A percentile compares a stretch with the other conserved stretches of the same genome.
phyloP scores from a whole-genome alignment of 92 coral and sea anemone species.

The Paramuricea clavata region DNA sequence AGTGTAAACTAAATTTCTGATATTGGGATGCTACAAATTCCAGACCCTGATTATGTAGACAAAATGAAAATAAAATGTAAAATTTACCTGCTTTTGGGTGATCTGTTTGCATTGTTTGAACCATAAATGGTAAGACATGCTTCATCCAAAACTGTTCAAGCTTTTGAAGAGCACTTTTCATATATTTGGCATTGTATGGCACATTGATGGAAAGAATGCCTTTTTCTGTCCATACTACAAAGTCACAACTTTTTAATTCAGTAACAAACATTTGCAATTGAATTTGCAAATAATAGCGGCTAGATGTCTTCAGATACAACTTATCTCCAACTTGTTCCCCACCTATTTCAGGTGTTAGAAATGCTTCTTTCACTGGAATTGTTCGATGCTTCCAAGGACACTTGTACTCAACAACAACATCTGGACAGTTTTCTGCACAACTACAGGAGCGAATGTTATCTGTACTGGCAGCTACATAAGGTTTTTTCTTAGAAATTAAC shows the following conservation, averaged over 20 bases:
- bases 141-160: slow-evolving; percentile 7
- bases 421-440: slow-evolving; percentile 66
- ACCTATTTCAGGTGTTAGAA: slow-evolving; percentile 7
- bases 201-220: neutral
- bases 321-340: neutral
- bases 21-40: too few species aligned
- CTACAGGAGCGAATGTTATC: slow-evolving; percentile 71
- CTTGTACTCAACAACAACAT: too few species aligned
- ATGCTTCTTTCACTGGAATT: neutral
- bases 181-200: neutral
- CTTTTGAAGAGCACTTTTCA: neutral
- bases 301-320: neutral
- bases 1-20: too few species aligned
- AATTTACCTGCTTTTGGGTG: neutral
- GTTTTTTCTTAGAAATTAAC: slow-evolving; percentile 69
- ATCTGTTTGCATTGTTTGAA: neutral
- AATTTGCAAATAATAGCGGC: too few species aligned
- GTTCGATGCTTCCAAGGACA: slow-evolving; percentile 49
- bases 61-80: neutral
- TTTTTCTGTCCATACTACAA: neutral
- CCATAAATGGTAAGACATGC: slow-evolving; percentile 18
- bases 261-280: slow-evolving; percentile 19
- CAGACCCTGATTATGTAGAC: neutral
- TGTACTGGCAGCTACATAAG: slow-evolving; percentile 75
- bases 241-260: slow-evolving; percentile 1